These are phyloP conservation scores for Cryptus armator DNA, from an alignment of 2,888 invertebrate genomes.

Conservation along the genomic window DNA sequence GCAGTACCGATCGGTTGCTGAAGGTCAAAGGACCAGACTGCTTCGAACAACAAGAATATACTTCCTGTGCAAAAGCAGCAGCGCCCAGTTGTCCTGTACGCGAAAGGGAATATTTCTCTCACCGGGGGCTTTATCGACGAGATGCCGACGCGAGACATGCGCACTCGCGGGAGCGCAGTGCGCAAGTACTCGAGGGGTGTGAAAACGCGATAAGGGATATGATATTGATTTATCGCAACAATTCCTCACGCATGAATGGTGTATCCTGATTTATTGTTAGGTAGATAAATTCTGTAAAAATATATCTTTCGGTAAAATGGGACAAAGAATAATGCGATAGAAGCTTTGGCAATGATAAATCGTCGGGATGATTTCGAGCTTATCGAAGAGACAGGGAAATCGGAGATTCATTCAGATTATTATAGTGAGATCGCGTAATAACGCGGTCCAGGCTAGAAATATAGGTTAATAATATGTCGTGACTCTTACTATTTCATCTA, in stretches of 20 bases:
- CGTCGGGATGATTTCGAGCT: not conserved
- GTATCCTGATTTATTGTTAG: conserved; percentile 54
- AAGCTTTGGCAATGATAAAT: not conserved
- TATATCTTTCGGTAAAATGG: not conserved
- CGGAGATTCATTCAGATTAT: not conserved
- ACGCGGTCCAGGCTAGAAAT: no score
- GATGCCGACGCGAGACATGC: conserved; percentile 44
- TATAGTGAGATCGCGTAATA: no score
- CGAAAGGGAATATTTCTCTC: conserved; percentile 1
- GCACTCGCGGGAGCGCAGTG: conserved; percentile 39
- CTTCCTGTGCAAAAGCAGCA: conserved; percentile 27
- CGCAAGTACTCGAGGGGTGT: conserved; percentile 54
- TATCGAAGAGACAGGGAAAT: not conserved
- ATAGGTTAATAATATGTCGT: no score
- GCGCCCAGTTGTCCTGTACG: not conserved
- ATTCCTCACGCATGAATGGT: conserved; percentile 12
- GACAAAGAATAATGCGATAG: not conserved
- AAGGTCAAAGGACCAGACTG: not conserved
- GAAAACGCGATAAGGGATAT: conserved; percentile 60
- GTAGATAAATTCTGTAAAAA: conserved; percentile 18
- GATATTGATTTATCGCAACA: conserved; percentile 59
- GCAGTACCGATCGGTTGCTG: conserved; percentile 23
- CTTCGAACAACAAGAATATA: conserved; percentile 13
- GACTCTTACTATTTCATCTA: no score
- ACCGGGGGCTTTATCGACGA: conserved; percentile 57